Evolutionary conservation across 2,797 vertebrate genomes (phyloP).

Genomic region (Cephalopachus bancanus): DNA sequence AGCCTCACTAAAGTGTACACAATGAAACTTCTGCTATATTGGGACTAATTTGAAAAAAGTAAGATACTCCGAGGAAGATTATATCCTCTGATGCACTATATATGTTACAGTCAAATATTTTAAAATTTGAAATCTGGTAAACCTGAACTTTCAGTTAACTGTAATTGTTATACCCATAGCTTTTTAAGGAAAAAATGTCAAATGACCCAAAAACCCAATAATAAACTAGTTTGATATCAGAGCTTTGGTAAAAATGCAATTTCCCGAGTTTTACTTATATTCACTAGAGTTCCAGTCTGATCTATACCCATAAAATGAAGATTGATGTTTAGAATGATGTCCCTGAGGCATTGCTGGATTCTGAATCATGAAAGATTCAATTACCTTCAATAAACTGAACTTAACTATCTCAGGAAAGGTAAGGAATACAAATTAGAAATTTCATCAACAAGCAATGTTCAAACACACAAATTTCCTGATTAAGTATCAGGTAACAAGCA

Average conservation of each 20-base stretch:
- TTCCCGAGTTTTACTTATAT: slow-evolving; percentile 72
- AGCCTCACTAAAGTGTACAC: background rate
- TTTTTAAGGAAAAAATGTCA: slow-evolving; percentile 49
- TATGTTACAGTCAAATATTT: slow-evolving; percentile 13
- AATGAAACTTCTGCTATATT: background rate
- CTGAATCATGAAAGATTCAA: slow-evolving; percentile 84
- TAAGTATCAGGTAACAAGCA: slow-evolving; percentile 61
- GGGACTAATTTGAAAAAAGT: background rate
- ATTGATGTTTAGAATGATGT: slow-evolving; percentile 81
- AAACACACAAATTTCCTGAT: slow-evolving; percentile 64
- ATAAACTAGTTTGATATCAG: slow-evolving; percentile 63
- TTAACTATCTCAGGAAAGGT: slow-evolving; percentile 80
- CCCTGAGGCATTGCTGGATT: slow-evolving; percentile 70
- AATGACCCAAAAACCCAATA: slow-evolving; percentile 59
- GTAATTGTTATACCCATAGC: slow-evolving; percentile 21
- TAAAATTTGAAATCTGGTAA: background rate
- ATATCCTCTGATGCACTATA: background rate
- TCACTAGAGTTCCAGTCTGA: slow-evolving; percentile 75
- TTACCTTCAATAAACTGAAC: slow-evolving; percentile 85
- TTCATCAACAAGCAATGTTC: slow-evolving; percentile 69
- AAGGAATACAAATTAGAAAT: slow-evolving; percentile 80
- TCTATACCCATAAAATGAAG: slow-evolving; percentile 81
- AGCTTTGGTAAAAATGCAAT: slow-evolving; percentile 71
- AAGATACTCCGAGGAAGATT: background rate
- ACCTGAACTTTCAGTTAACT: background rate